phyloP scores from a whole-genome alignment of 2,888 invertebrate species.

The Xanthia icteritia region DNA sequence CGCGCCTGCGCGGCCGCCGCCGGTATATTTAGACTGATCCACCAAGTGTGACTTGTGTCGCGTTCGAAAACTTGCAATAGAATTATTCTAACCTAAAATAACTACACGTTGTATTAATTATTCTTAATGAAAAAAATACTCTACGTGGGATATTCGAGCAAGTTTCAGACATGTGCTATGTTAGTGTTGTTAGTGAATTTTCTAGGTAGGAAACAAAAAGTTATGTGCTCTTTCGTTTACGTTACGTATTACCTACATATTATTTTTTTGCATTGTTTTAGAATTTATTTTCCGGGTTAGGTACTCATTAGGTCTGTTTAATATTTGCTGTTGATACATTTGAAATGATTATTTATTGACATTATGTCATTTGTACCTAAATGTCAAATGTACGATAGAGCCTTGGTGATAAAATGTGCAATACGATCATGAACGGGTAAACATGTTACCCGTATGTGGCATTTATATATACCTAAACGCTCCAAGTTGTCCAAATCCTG shows the following conservation, averaged over 20 bases:
- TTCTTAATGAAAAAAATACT: slow-evolving; percentile 58
- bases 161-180: slow-evolving; percentile 31
- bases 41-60: slow-evolving; percentile 80
- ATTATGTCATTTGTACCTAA: neutral
- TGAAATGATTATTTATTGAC: neutral
- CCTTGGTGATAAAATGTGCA: slow-evolving; percentile 5
- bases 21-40: slow-evolving; percentile 89
- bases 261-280: slow-evolving; percentile 13
- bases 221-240: neutral
- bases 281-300: slow-evolving; percentile 4
- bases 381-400: slow-evolving; percentile 14
- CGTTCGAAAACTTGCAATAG: slow-evolving; percentile 78
- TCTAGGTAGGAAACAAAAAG: neutral
- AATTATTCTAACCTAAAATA: slow-evolving; percentile 76
- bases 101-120: slow-evolving; percentile 65
- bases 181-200: slow-evolving; percentile 19
- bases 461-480: neutral
- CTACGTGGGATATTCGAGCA: slow-evolving; percentile 55
- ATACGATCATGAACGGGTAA: neutral
- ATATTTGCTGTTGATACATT: neutral
- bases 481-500: too few species aligned
- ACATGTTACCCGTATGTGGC: neutral
- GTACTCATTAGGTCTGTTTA: neutral
- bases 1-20: slow-evolving; percentile 84
- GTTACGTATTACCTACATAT: neutral